Percentiles rank a stretch among this genome's conserved stretches.
Evolutionary conservation across 2,888 invertebrate genomes (phyloP).

Genomic region (Trypoxylon attenuatum): DNA sequence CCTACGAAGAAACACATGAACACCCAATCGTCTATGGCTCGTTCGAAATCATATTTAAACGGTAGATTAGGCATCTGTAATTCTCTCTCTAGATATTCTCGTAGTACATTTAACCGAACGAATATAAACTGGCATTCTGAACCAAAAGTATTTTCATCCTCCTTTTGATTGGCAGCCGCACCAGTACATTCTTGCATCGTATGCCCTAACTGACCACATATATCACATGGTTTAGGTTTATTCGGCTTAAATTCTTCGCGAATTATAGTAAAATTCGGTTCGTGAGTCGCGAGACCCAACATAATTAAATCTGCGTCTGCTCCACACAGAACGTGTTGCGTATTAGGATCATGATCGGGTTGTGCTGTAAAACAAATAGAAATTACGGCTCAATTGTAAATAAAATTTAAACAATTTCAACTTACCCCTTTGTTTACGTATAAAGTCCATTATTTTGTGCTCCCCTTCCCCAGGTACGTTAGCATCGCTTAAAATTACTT

Average conservation of each 20-base stretch:
- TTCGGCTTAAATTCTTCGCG: slow-evolving; percentile 99
- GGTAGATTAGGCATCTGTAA: slow-evolving; percentile 93
- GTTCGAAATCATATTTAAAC: slow-evolving; percentile 95
- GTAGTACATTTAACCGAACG: slow-evolving; percentile 92
- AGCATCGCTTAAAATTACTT: slow-evolving; percentile 98
- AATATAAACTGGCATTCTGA: slow-evolving; percentile 93
- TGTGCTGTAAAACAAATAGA: slow-evolving; percentile 78
- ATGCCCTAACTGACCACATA: slow-evolving; percentile 94
- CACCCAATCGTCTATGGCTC: slow-evolving; percentile 98
- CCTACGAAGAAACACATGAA: slow-evolving; percentile 99
- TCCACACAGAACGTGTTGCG: slow-evolving; percentile 97
- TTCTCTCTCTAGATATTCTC: slow-evolving; percentile 95
- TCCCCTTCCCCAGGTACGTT: slow-evolving; percentile 99
- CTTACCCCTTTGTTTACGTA: slow-evolving; percentile 92
- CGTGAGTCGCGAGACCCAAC: slow-evolving; percentile 98
- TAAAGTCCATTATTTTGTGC: slow-evolving; percentile 99
- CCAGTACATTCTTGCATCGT: slow-evolving; percentile 96
- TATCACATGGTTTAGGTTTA: slow-evolving; percentile 95
- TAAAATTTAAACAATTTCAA: slow-evolving; percentile 10
- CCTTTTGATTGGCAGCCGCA: slow-evolving; percentile 78
- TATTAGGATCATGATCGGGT: slow-evolving; percentile 97
- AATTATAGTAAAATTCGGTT: slow-evolving; percentile 99
- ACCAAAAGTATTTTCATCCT: slow-evolving; percentile 79
- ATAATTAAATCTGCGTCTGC: slow-evolving; percentile 99
- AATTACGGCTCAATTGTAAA: no score